Conservation (phyloP, 2,797 vertebrate genomes). For the Eulemur coronatus region DNA sequence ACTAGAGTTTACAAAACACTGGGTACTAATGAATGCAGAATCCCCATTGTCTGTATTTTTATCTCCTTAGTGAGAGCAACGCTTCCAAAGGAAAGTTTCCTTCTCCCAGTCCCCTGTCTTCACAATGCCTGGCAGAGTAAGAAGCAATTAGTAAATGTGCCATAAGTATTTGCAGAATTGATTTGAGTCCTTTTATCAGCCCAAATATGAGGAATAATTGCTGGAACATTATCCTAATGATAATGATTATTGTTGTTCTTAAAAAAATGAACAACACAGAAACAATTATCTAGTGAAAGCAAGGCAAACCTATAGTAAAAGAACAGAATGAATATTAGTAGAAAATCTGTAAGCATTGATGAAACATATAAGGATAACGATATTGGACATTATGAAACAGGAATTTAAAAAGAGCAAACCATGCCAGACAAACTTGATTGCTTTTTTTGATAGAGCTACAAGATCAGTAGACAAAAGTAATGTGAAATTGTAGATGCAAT, state of each 20-base stretch:
- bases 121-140: neutral
- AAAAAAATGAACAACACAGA: constrained; percentile 29
- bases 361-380: constrained; percentile 67
- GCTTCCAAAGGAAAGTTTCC: neutral
- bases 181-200: constrained; percentile 55
- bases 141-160: constrained; percentile 68
- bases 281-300: constrained; percentile 44
- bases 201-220: constrained; percentile 65
- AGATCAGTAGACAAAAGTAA: constrained; percentile 76
- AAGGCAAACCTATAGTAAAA: constrained; percentile 55
- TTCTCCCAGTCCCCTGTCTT: neutral
- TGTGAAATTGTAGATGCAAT: constrained; percentile 71
- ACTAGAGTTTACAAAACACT: neutral
- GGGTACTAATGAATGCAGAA: neutral
- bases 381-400: constrained; percentile 64
- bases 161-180: constrained; percentile 60
- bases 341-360: constrained; percentile 55
- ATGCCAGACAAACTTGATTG: constrained; percentile 81
- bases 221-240: constrained; percentile 62
- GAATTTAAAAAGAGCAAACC: constrained; percentile 76
- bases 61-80: constrained; percentile 15
- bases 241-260: constrained; percentile 62
- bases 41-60: neutral
- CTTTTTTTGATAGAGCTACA: constrained; percentile 80
- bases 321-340: constrained; percentile 61